Conservation (phyloP, 2,113 vertebrate genomes). For the Pelodiscus sinensis region DNA sequence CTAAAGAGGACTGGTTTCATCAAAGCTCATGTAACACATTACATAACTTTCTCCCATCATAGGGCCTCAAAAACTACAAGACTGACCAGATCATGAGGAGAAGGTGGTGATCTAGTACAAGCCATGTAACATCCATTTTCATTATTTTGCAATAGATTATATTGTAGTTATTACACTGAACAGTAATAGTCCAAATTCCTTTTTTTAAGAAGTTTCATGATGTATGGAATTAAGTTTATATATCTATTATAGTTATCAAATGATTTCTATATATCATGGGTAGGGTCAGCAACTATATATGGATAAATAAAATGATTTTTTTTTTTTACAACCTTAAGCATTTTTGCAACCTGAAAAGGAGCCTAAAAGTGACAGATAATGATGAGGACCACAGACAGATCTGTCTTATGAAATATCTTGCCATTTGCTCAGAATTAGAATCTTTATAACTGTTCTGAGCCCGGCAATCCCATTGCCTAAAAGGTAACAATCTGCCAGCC, state of each 20-base stretch:
- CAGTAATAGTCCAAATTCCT: background rate
- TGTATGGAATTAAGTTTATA: background rate
- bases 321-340: background rate
- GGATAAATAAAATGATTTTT: background rate
- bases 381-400: slow-evolving; percentile 73
- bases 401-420: background rate
- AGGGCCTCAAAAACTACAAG: background rate
- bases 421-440: background rate
- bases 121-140: background rate
- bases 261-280: no score
- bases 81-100: background rate
- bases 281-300: background rate
- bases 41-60: background rate
- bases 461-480: background rate
- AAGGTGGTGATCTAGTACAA: background rate
- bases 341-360: background rate
- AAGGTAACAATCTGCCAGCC: background rate
- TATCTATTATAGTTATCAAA: no score
- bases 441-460: background rate
- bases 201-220: background rate
- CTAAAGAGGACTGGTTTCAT: background rate
- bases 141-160: background rate
- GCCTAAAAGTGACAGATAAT: background rate
- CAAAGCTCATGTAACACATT: background rate
- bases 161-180: background rate